Percentiles rank a stretch among this genome's conserved stretches.
Conservation (phyloP, 2,888 invertebrate species). For the Anagyrus pseudococci region DNA sequence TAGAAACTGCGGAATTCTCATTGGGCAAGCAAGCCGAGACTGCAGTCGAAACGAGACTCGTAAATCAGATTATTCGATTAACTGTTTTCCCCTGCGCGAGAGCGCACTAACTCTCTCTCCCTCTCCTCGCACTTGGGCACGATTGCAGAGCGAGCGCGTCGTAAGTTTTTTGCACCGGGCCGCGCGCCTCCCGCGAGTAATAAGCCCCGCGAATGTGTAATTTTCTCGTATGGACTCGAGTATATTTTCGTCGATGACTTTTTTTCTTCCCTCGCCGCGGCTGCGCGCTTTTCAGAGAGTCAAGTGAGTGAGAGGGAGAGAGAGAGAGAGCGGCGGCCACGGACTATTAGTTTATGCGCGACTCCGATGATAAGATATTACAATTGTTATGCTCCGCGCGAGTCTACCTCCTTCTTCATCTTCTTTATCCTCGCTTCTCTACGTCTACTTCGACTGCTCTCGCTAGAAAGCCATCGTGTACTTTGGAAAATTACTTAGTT, state of each 20-base stretch:
- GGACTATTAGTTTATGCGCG: too few species aligned
- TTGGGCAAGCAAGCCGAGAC: conserved; percentile 18
- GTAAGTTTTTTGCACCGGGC: conserved; percentile 27
- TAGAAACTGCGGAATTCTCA: conserved; percentile 31
- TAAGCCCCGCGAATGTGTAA: conserved; percentile 34
- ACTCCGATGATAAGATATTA: conserved; percentile 27
- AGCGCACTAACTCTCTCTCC: background rate
- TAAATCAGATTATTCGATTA: conserved; percentile 40
- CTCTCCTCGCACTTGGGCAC: conserved; percentile 6
- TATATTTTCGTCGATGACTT: conserved; percentile 11
- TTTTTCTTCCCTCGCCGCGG: too few species aligned
- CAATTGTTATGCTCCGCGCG: conserved; percentile 2
- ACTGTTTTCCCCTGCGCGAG: conserved; percentile 28
- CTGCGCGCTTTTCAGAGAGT: conserved; percentile 9
- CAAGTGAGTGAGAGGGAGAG: too few species aligned
- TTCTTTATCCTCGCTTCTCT: too few species aligned
- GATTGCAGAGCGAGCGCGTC: conserved; percentile 33
- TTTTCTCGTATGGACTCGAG: conserved; percentile 20
- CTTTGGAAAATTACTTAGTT: conserved; percentile 28
- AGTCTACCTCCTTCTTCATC: background rate
- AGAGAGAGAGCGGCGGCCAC: too few species aligned
- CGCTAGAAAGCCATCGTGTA: conserved; percentile 20
- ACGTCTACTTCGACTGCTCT: background rate
- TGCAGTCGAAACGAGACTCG: conserved; percentile 22
- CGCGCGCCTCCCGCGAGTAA: conserved; percentile 24